phyloP scores from a whole-genome alignment of 2,113 vertebrate genomes.

The Anoura caudifer region DNA sequence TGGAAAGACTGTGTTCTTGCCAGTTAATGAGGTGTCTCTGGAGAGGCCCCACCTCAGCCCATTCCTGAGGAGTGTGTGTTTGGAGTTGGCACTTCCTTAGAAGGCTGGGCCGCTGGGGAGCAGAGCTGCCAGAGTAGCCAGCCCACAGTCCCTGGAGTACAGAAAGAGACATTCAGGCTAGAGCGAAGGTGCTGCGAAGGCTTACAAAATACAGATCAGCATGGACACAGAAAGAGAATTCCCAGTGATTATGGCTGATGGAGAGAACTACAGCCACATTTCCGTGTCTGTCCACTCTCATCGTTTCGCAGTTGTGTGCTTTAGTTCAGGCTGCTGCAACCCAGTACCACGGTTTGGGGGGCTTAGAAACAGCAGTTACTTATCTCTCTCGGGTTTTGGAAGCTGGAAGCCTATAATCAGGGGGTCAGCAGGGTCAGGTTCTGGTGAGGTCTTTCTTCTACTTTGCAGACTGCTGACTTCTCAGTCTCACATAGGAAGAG shows the following conservation, averaged over 20 bases:
- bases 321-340: not conserved
- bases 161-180: not conserved
- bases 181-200: not conserved
- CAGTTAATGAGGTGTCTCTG: not conserved
- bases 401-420: not conserved
- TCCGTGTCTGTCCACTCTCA: not conserved
- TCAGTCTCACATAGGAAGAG: not conserved
- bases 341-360: not conserved
- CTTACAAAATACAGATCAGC: not conserved
- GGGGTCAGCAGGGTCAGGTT: not conserved
- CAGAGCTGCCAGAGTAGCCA: not conserved
- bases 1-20: not conserved
- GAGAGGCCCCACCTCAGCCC: not conserved
- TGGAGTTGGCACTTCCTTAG: not conserved
- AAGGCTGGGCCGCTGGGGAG: not conserved
- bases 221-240: not conserved
- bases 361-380: not conserved
- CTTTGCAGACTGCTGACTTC: accelerated
- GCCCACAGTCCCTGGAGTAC: not conserved
- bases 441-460: not conserved
- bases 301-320: not conserved
- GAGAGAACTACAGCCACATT: not conserved
- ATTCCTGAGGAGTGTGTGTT: not conserved
- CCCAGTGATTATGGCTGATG: not conserved
- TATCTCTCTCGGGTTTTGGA: not conserved